Percentiles rank a stretch among this genome's conserved stretches.
Conservation (phyloP, 2,888 invertebrate genomes). For the Eretmocerus hayati region DNA sequence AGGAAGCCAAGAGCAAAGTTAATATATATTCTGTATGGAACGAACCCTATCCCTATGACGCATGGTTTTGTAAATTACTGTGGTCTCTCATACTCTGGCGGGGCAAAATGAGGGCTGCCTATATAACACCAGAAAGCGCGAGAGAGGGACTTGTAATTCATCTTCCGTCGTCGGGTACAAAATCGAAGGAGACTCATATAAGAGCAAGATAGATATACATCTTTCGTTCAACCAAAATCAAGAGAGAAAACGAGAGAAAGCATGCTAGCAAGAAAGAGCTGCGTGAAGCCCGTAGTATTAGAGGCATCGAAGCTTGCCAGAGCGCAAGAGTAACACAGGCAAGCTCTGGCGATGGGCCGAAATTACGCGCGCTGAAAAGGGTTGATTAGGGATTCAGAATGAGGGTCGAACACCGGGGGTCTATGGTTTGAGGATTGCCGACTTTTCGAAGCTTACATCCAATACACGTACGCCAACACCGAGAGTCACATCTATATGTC, state of each 20-base stretch:
- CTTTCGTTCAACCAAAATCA: too few species aligned
- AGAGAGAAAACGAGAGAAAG: too few species aligned
- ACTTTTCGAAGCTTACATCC: constrained; percentile 7
- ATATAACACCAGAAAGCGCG: not conserved
- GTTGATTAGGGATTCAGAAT: constrained; percentile 46
- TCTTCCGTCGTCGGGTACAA: constrained; percentile 20
- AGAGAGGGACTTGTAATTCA: constrained; percentile 22
- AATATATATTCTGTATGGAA: too few species aligned
- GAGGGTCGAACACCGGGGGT: constrained; percentile 38
- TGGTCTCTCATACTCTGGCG: constrained; percentile 14
- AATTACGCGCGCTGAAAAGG: constrained; percentile 47
- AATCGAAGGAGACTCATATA: constrained; percentile 20
- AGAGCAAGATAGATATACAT: constrained; percentile 1
- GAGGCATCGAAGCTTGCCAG: too few species aligned
- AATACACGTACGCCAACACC: constrained; percentile 4
- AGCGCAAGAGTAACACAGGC: constrained; percentile 25
- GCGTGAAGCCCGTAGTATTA: too few species aligned
- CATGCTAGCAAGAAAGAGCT: too few species aligned
- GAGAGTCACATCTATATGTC: constrained; percentile 11
- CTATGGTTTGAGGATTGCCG: constrained; percentile 12
- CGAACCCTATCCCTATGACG: constrained; percentile 20
- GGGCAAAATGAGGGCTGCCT: constrained; percentile 3
- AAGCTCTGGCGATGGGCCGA: constrained; percentile 28
- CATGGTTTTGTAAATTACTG: constrained; percentile 24
- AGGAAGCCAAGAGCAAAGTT: too few species aligned